Percentiles rank a stretch among this genome's conserved stretches.
phyloP scores from a whole-genome alignment of 1,140 invertebrate genomes.

The Trichonephila clavata region DNA sequence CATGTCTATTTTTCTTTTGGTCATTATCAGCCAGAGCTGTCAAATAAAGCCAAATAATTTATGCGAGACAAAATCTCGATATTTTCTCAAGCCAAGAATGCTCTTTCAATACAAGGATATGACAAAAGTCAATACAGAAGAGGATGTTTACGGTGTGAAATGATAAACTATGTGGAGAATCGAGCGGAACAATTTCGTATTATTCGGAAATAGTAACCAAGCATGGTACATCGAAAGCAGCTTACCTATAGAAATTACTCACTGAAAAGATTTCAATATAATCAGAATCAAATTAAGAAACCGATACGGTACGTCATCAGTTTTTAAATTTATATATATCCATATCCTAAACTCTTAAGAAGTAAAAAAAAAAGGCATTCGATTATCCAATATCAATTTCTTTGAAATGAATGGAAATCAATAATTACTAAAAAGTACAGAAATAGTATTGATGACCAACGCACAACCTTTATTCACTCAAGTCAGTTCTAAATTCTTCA shows the following conservation, averaged over 20 bases:
- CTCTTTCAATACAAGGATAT: background rate
- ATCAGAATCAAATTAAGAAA: conserved; percentile 10
- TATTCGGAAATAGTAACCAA: background rate
- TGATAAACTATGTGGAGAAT: background rate
- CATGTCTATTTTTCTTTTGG: background rate
- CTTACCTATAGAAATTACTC: background rate
- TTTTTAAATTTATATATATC: background rate
- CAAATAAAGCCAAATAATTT: conserved; percentile 5
- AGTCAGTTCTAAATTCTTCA: no score
- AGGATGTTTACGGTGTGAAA: background rate
- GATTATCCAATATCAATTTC: no score
- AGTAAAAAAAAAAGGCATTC: no score
- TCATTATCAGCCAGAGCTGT: conserved; percentile 18
- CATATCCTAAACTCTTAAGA: no score
- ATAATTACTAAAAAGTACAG: no score
- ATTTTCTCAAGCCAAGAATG: background rate
- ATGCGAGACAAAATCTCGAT: conserved; percentile 15
- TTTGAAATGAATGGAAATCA: no score
- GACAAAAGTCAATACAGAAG: conserved; percentile 10
- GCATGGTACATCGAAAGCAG: background rate
- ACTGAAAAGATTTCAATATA: background rate
- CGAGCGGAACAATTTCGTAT: background rate
- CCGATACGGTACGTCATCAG: background rate
- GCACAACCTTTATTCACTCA: no score
- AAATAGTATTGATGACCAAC: no score